Conservation (phyloP, 2,113 vertebrate species). For the Thalassoma bifasciatum region DNA sequence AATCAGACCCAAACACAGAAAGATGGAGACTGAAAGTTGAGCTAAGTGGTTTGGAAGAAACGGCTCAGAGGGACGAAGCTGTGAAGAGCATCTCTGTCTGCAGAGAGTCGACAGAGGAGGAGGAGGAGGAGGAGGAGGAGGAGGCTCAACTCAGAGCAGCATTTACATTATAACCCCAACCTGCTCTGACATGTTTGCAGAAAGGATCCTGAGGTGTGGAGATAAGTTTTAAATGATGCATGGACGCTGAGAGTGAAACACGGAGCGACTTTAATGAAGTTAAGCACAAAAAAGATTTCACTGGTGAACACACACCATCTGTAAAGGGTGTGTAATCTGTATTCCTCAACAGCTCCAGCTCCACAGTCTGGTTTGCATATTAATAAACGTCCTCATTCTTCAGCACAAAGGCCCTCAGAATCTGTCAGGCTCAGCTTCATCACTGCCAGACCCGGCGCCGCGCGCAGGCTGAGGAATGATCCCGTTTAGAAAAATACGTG, state of each 20-base stretch:
- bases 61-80: background rate
- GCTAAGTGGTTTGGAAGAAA: background rate
- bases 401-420: constrained; percentile 21
- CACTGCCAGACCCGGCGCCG: background rate
- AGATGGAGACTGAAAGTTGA: background rate
- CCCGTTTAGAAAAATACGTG: background rate
- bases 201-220: background rate
- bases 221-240: background rate
- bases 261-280: constrained; percentile 5
- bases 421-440: constrained; percentile 23
- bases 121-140: no score
- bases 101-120: no score
- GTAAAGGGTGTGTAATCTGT: constrained; percentile 23
- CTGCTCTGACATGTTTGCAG: background rate
- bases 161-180: background rate
- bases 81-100: background rate
- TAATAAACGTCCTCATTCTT: constrained; percentile 37
- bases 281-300: background rate
- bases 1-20: background rate
- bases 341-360: constrained; percentile 25
- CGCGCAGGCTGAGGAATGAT: background rate
- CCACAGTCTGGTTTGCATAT: constrained; percentile 29
- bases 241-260: background rate
- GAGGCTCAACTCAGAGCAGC: no score
- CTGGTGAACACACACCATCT: background rate